Percentiles rank a stretch among this genome's conserved stretches.
These are phyloP conservation scores for Prionailurus viverrinus DNA, from an alignment of 2,113 vertebrate species.

Conservation along the genomic window DNA sequence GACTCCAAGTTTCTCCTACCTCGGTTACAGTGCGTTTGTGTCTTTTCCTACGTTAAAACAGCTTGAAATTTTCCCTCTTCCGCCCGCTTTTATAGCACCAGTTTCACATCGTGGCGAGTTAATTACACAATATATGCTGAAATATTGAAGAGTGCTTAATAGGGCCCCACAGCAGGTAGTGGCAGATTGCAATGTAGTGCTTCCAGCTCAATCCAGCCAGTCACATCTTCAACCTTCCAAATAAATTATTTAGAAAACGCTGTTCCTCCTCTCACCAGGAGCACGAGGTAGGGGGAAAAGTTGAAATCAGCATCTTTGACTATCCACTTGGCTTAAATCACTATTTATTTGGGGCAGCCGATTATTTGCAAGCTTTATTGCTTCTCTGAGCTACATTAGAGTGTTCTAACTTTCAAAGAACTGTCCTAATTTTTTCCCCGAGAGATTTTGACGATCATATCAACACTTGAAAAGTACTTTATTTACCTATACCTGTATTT, in stretches of 20 bases:
- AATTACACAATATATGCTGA: slow-evolving; percentile 6
- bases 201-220: background rate
- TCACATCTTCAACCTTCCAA: background rate
- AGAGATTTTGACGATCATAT: background rate
- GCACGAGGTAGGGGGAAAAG: background rate
- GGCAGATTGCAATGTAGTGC: background rate
- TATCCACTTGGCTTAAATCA: background rate
- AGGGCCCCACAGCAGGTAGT: background rate
- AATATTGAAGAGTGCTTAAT: slow-evolving; percentile 2
- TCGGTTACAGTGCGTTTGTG: background rate
- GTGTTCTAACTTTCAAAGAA: background rate
- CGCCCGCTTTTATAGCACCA: background rate
- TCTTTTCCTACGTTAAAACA: background rate
- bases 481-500: background rate
- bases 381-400: background rate
- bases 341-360: background rate
- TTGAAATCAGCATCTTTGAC: background rate
- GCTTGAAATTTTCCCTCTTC: background rate
- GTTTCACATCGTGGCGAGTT: slow-evolving; percentile 23
- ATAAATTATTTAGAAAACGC: slow-evolving; percentile 56
- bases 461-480: background rate
- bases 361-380: background rate
- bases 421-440: background rate
- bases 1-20: background rate
- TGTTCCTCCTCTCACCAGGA: background rate